Evolutionary conservation across 2,888 invertebrate species (phyloP).

Genomic region (Limnephilus auricula): DNA sequence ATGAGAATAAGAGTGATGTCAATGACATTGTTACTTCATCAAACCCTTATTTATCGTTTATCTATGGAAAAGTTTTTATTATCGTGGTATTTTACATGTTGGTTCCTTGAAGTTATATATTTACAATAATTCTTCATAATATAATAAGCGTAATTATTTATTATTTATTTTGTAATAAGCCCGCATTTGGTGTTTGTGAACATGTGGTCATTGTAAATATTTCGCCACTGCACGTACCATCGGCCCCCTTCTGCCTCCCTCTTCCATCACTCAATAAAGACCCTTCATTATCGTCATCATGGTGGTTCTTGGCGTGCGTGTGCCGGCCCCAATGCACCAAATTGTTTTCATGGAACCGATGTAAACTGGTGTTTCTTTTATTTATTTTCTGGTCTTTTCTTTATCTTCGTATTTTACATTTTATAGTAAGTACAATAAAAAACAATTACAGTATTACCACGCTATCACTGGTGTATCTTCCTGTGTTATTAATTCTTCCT

Average conservation of each 20-base stretch:
- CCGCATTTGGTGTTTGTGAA: slow-evolving; percentile 12
- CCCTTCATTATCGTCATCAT: slow-evolving; percentile 43
- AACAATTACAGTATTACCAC: background rate
- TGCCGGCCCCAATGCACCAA: slow-evolving; percentile 28
- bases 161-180: slow-evolving; percentile 11
- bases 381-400: background rate
- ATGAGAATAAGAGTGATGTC: background rate
- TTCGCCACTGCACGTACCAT: slow-evolving; percentile 30
- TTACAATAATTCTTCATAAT: background rate
- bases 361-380: slow-evolving; percentile 12
- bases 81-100: background rate
- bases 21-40: background rate
- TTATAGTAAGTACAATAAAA: background rate
- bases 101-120: background rate
- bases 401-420: background rate
- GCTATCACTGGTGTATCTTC: background rate
- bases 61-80: background rate
- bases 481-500: background rate
- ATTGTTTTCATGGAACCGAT: slow-evolving; percentile 36
- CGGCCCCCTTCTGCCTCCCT: slow-evolving; percentile 30
- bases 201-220: slow-evolving; percentile 44
- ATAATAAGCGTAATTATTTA: background rate
- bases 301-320: slow-evolving; percentile 38
- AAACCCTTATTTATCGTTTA: background rate
- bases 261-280: slow-evolving; percentile 10